phyloP scores from a whole-genome alignment of 1,140 invertebrate genomes.

The Orius insidiosus region DNA sequence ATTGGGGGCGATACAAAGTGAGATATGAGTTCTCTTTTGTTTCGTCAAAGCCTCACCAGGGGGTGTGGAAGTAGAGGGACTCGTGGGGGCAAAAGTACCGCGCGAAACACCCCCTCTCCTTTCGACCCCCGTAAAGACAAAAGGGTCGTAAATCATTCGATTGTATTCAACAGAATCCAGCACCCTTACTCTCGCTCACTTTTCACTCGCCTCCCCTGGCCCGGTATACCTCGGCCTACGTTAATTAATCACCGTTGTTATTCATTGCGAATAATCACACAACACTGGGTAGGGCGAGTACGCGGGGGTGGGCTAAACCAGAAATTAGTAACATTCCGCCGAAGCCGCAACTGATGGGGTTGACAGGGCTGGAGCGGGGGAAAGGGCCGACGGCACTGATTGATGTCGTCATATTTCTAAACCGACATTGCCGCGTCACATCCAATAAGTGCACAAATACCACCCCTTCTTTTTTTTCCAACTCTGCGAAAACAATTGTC shows the following conservation, averaged over 20 bases:
- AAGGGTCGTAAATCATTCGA: constrained; percentile 12
- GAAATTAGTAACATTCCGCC: constrained; percentile 14
- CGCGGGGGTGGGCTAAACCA: constrained; percentile 4
- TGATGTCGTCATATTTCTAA: constrained; percentile 9
- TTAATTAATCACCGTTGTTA: constrained; percentile 10
- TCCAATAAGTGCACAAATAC: constrained; percentile 8
- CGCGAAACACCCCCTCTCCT: not conserved
- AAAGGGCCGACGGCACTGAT: constrained; percentile 5
- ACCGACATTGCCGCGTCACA: constrained; percentile 7
- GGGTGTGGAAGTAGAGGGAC: not conserved
- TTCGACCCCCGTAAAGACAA: constrained; percentile 4
- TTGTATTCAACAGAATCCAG: constrained; percentile 10
- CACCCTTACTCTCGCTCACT: constrained; percentile 7
- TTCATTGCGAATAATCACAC: constrained; percentile 15
- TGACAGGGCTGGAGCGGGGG: constrained; percentile 3
- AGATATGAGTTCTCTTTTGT: constrained; percentile 9
- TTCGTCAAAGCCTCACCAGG: not conserved
- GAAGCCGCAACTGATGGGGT: constrained; percentile 10
- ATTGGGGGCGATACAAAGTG: constrained; percentile 6
- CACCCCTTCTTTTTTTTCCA: not conserved
- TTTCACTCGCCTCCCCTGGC: constrained; percentile 5
- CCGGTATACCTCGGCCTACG: constrained; percentile 1
- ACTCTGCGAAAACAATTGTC: too few relatives aligned
- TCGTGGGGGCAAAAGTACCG: not conserved
- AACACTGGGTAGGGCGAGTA: not conserved